Base-by-base conservation (phyloP, 2,113 vertebrate species). In the Hyaena hyaena region DNA sequence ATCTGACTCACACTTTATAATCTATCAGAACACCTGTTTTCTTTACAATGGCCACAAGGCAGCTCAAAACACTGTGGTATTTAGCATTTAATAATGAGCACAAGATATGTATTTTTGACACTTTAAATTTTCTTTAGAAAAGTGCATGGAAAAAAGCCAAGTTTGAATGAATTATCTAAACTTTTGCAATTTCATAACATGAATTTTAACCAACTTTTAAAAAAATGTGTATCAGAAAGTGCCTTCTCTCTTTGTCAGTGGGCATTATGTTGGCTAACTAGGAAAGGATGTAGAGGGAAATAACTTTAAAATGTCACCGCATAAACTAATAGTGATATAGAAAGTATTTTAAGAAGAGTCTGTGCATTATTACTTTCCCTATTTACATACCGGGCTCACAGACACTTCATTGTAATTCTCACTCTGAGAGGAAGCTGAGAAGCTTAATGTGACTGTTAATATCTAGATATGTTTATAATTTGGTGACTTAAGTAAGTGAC, bases 21-120 rank as follows among this genome's bases (percentile, higher is more conserved):
- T 99, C 99, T 99, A 99, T 99, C 98, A 98, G 99, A 99, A 99
- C 99, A 99, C 99, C 99, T 99, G 99, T 99, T 99, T 99, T 99
- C 99, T 99, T 99, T 99, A 99, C 99, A 99, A 99, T 99, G 98
- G 99, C 99, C 99, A 99, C 98, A 98, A 99, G 99, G 99, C 99
- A 99, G 98, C 99, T 99, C 98, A 99, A 99, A 99, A 99, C 99
- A 99, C 99, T 99, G 98, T 99, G 99, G 98, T 99, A 99, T 99
- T 99, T 99, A 99, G 98, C 99, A 99, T 99, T 99, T 99, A 99
- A 99, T 99, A 99, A 99, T 99, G 98, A 99, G 99, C 98, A 98
- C 96, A 98, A 99, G 99, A 99, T 99, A 99, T 98, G 98, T 99
- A 99, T 99, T 99, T 99, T 99, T 99, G 99, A 99, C 99, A 99